A percentile compares a stretch with the other conserved stretches of the same genome.
Evolutionary conservation across 2,797 vertebrate species (phyloP).

Genomic region (Monodelphis domestica): DNA sequence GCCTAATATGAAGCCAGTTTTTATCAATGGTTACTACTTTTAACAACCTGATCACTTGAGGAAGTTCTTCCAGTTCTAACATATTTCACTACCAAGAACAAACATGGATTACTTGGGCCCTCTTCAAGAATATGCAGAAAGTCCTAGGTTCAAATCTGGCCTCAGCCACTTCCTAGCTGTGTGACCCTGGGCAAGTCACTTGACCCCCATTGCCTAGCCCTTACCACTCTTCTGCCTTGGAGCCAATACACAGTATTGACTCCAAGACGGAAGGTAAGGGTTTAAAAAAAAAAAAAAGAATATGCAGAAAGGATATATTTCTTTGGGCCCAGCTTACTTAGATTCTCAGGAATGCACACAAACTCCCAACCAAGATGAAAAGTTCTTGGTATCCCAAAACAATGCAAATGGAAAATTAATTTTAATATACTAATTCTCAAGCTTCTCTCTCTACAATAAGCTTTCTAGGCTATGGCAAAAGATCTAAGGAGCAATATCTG

Average conservation of each 20-base stretch:
- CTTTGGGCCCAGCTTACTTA: neutral
- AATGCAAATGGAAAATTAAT: neutral
- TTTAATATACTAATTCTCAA: neutral
- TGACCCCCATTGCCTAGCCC: no score
- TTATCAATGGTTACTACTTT: neutral
- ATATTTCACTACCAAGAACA: neutral
- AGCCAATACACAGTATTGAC: no score
- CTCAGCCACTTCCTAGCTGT: no score
- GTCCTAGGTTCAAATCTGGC: no score
- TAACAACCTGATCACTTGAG: neutral
- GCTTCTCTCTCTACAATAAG: neutral
- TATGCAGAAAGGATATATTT: neutral
- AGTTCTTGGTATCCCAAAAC: neutral
- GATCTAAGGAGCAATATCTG: neutral
- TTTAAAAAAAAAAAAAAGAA: no score
- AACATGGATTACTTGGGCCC: neutral
- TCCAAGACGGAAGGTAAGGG: no score
- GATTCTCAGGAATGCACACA: neutral
- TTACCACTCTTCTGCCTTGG: no score
- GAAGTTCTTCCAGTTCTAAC: no score
- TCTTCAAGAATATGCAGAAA: neutral
- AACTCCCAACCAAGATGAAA: neutral
- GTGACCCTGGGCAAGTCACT: no score
- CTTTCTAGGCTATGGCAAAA: neutral
- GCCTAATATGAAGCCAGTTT: neutral